These are phyloP conservation scores for Caenorhabditis drosophilae DNA, from an alignment of 2,888 invertebrate species.

Conservation along the genomic window DNA sequence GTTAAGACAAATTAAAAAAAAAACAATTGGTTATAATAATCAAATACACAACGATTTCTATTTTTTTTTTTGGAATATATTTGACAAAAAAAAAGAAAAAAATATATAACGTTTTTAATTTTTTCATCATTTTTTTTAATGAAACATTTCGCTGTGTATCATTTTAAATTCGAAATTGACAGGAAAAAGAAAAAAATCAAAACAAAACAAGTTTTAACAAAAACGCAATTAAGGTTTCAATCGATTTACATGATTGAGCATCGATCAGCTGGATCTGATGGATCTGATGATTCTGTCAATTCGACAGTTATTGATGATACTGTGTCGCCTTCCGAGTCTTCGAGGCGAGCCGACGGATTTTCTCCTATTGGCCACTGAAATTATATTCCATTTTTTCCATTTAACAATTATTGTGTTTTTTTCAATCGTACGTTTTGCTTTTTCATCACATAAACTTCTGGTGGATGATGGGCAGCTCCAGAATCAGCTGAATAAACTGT, in stretches of 20 bases:
- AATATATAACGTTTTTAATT: too few species aligned
- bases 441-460: conserved; percentile 45
- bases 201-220: neutral
- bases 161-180: too few species aligned
- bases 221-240: neutral
- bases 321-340: conserved; percentile 51
- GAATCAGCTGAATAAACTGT: conserved; percentile 45
- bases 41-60: too few species aligned
- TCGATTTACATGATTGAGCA: conserved; percentile 63
- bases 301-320: conserved; percentile 47
- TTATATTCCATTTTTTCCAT: neutral
- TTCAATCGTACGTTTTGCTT: conserved; percentile 32
- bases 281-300: conserved; percentile 38
- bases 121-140: too few species aligned
- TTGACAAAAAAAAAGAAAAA: too few species aligned
- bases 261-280: conserved; percentile 57
- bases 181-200: neutral
- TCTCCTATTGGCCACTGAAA: conserved; percentile 64
- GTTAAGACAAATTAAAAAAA: too few species aligned
- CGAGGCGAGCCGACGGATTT: conserved; percentile 52
- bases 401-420: conserved; percentile 3
- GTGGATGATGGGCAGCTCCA: conserved; percentile 40
- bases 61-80: too few species aligned
- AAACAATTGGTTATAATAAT: too few species aligned
- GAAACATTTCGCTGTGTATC: neutral